These are phyloP conservation scores for Tetranychus urticae DNA, from an alignment of 1,140 invertebrate genomes.

Conservation along the genomic window DNA sequence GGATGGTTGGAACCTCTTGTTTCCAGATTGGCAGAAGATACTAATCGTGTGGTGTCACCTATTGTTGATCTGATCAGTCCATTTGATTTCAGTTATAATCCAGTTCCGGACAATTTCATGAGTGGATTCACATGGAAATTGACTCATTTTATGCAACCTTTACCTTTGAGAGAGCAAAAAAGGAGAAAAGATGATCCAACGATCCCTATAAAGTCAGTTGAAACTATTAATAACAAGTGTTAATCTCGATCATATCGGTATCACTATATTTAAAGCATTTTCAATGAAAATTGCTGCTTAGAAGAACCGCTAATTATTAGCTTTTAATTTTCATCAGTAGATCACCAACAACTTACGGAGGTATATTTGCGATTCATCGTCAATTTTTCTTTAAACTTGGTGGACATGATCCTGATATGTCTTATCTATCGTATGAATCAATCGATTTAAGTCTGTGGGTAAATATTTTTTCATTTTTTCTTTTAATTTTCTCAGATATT, in stretches of 20 bases:
- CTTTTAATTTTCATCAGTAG: too few relatives aligned
- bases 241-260: too few relatives aligned
- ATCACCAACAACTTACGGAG: constrained; percentile 43
- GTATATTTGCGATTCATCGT: constrained; percentile 35
- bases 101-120: constrained; percentile 29
- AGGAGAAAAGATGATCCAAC: constrained; percentile 25
- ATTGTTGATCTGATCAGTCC: constrained; percentile 35
- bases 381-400: constrained; percentile 38
- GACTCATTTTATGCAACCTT: constrained; percentile 33
- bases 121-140: constrained; percentile 36
- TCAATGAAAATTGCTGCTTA: too few relatives aligned
- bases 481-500: not conserved
- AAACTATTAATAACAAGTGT: constrained; percentile 16
- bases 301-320: constrained; percentile 22
- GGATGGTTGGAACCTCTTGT: constrained; percentile 54
- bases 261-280: too few relatives aligned
- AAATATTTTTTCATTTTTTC: not conserved
- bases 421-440: constrained; percentile 70
- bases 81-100: constrained; percentile 33
- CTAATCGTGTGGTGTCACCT: constrained; percentile 27
- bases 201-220: constrained; percentile 18
- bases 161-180: constrained; percentile 34
- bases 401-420: constrained; percentile 37
- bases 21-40: constrained; percentile 31
- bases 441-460: constrained; percentile 45